A percentile compares a stretch with the other conserved stretches of the same genome.
Conservation (phyloP, 2,113 vertebrate genomes). For the Rhipidura dahli region DNA sequence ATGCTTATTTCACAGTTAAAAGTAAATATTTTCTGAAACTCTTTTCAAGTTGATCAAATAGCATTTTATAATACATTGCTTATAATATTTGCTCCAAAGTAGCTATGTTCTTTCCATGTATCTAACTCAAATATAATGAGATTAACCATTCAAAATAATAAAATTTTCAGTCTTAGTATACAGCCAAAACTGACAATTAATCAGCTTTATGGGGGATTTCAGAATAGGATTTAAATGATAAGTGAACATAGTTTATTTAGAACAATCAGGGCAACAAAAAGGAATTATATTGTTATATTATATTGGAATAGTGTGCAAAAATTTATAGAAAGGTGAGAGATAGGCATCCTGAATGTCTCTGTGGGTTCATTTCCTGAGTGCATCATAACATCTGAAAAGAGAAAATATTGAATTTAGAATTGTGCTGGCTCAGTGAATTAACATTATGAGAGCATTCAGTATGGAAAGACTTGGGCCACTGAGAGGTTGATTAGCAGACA, state of each 20-base stretch:
- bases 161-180: background rate
- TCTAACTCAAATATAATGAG: background rate
- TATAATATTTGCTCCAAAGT: background rate
- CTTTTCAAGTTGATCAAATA: background rate
- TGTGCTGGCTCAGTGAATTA: fast-evolving
- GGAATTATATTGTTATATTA: too few species aligned
- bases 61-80: background rate
- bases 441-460: background rate
- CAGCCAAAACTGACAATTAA: background rate
- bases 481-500: background rate
- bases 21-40: background rate
- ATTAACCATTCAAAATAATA: background rate
- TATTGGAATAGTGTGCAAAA: background rate
- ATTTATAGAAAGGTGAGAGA: background rate
- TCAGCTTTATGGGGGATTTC: background rate
- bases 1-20: background rate
- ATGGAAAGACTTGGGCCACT: background rate
- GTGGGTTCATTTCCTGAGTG: background rate
- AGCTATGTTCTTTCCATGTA: background rate
- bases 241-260: background rate
- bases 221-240: background rate
- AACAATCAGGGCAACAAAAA: background rate
- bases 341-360: background rate
- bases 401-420: background rate
- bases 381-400: background rate